Evolutionary conservation across 2,113 vertebrate genomes (phyloP).

Genomic region (Macquaria ambigua): DNA sequence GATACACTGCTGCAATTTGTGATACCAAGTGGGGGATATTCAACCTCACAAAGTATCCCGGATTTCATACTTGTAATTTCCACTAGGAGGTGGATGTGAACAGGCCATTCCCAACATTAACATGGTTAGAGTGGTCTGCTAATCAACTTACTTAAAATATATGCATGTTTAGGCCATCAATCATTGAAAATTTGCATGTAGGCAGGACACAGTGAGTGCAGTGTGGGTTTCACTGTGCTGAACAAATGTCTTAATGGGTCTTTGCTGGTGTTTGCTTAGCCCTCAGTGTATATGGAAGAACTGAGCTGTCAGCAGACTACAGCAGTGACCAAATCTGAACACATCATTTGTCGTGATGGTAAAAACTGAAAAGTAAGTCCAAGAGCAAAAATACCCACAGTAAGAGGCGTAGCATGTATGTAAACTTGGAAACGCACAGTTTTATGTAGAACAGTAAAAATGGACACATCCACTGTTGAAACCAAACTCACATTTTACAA

Average conservation of each 20-base stretch:
- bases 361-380: neutral
- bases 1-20: slow-evolving; percentile 22
- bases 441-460: slow-evolving; percentile 14
- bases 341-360: neutral
- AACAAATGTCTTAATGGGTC: neutral
- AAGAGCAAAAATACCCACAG: neutral
- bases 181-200: neutral
- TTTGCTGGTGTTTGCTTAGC: neutral
- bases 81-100: neutral
- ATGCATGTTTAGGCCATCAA: neutral
- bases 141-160: neutral
- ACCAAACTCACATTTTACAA: slow-evolving; percentile 34
- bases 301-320: neutral
- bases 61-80: neutral
- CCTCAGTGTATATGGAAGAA: neutral
- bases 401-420: neutral
- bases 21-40: slow-evolving; percentile 3
- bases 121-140: neutral
- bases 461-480: slow-evolving; percentile 15
- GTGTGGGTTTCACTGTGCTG: neutral
- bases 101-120: neutral
- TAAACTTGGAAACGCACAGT: slow-evolving; percentile 17
- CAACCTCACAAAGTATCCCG: neutral
- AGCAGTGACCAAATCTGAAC: slow-evolving; percentile 4
- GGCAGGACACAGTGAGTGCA: neutral